These are phyloP conservation scores for Dascyllus trimaculatus DNA, from an alignment of 2,113 vertebrate genomes.

Conservation along the genomic window DNA sequence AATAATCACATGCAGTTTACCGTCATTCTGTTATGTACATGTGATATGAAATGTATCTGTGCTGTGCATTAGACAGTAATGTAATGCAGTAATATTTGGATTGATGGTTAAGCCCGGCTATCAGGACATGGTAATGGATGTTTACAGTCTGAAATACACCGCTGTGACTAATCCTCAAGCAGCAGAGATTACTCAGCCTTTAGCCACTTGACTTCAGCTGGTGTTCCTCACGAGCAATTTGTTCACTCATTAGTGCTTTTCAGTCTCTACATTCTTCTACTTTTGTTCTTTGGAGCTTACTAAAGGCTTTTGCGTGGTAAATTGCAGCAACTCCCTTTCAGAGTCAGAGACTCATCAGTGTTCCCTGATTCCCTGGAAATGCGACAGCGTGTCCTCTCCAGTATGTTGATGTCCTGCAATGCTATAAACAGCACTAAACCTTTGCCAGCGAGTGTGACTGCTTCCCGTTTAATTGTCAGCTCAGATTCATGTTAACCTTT, in stretches of 20 bases:
- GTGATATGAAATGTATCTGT: not conserved
- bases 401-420: conserved; percentile 16
- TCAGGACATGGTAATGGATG: conserved; percentile 10
- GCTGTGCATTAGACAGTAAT: not conserved
- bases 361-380: conserved; percentile 14
- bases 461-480: not conserved
- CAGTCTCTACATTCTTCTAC: not conserved
- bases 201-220: conserved; percentile 36
- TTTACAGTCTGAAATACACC: conserved; percentile 50
- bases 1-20: not conserved
- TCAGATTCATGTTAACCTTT: not conserved
- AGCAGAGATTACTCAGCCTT: conserved; percentile 61
- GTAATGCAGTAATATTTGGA: conserved; percentile 6
- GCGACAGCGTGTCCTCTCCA: conserved; percentile 25
- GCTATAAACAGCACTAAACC: conserved; percentile 40
- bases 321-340: not conserved
- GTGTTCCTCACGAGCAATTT: not conserved
- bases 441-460: not conserved
- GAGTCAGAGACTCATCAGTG: not conserved
- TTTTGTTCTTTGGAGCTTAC: not conserved
- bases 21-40: not conserved
- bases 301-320: not conserved
- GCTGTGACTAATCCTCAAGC: conserved; percentile 52
- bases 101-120: conserved; percentile 4
- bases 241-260: not conserved